These are phyloP conservation scores for Orthonychiurus folsomi DNA, from an alignment of 2,888 invertebrate genomes.

Conservation along the genomic window DNA sequence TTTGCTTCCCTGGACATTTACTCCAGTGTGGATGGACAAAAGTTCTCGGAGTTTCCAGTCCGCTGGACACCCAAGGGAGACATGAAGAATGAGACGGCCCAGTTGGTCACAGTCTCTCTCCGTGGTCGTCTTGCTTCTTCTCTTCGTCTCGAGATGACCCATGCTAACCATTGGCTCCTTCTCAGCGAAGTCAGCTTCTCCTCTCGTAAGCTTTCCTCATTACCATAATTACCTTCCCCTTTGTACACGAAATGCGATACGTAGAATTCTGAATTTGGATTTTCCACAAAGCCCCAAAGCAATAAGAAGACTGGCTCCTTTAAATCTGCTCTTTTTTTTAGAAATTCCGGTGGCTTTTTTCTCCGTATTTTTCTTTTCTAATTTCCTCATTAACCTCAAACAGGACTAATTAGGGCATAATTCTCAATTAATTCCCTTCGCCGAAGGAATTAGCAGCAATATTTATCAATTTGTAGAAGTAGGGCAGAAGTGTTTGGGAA, in stretches of 20 bases:
- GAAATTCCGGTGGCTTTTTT: neutral
- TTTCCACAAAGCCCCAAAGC: no score
- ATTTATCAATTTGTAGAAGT: neutral
- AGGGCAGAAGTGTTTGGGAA: neutral
- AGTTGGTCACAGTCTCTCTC: conserved; percentile 34
- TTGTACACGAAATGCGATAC: no score
- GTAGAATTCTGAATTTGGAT: conserved; percentile 6
- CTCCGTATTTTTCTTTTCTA: no score
- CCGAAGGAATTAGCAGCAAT: no score
- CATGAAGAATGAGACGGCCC: conserved; percentile 38
- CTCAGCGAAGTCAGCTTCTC: conserved; percentile 51
- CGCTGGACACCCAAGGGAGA: conserved; percentile 36
- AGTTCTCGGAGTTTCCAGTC: conserved; percentile 45
- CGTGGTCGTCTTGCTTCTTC: conserved; percentile 35
- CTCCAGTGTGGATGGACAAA: conserved; percentile 47
- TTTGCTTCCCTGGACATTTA: conserved; percentile 47
- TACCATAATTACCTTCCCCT: conserved; percentile 5
- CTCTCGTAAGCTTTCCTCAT: conserved; percentile 44
- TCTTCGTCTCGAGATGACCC: conserved; percentile 36
- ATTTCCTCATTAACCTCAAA: no score
- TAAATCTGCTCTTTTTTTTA: neutral
- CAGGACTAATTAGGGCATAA: no score
- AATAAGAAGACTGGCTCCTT: no score
- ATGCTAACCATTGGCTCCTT: conserved; percentile 48
- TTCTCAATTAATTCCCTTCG: no score